These are phyloP conservation scores for Micromys minutus DNA, from an alignment of 2,113 vertebrate species.

Conservation along the genomic window DNA sequence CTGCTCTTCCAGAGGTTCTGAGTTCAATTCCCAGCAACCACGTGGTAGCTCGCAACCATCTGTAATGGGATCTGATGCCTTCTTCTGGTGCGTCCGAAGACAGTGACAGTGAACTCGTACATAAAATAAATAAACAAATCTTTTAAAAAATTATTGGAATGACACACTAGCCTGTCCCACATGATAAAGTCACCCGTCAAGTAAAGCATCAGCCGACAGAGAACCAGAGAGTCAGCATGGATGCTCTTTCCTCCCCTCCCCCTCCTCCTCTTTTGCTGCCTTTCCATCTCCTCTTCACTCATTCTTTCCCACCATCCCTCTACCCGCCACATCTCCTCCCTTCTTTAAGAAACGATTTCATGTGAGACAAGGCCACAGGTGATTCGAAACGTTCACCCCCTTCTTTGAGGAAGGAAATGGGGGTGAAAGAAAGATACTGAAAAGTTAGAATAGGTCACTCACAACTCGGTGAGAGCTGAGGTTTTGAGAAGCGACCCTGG, in stretches of 20 bases:
- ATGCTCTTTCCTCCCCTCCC: not conserved
- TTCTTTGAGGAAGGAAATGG: conserved; percentile 54
- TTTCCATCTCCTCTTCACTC: fast-evolving
- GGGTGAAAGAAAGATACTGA: conserved; percentile 52
- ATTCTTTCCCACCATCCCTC: not conserved
- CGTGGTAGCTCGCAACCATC: too few species aligned
- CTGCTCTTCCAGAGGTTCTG: too few species aligned
- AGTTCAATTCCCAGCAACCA: too few species aligned
- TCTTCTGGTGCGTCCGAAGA: too few species aligned
- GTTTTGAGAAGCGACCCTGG: not conserved
- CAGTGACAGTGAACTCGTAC: too few species aligned
- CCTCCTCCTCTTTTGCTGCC: not conserved
- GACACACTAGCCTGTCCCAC: fast-evolving
- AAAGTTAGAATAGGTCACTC: not conserved
- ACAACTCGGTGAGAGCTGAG: not conserved
- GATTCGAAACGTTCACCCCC: conserved; percentile 63
- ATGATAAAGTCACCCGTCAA: not conserved
- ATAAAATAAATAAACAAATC: too few species aligned
- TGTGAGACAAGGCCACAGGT: conserved; percentile 70
- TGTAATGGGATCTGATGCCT: too few species aligned
- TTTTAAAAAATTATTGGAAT: not conserved
- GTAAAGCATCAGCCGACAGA: not conserved
- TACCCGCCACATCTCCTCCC: not conserved
- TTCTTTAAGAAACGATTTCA: conserved; percentile 74
- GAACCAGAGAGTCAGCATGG: not conserved